Evolutionary conservation across 2,113 vertebrate species (phyloP).

Genomic region (Anguilla japonica): DNA sequence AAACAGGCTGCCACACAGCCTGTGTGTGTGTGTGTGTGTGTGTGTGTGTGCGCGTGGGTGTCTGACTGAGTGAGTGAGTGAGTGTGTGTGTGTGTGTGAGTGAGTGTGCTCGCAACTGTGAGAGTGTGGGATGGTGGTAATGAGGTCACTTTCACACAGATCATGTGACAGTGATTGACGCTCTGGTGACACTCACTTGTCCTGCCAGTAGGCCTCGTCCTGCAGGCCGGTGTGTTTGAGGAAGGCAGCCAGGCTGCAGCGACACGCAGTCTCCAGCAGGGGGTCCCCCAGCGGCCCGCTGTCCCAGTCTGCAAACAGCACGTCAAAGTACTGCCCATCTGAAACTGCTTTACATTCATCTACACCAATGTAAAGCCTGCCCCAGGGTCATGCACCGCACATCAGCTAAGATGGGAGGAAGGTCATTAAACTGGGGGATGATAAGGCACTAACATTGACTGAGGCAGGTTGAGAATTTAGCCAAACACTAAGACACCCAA

Average conservation of each 20-base stretch:
- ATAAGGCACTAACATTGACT: not conserved
- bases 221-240: conserved; percentile 75
- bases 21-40: no score
- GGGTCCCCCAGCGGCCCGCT: conserved; percentile 56
- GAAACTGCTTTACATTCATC: no score
- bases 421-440: not conserved
- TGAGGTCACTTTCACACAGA: no score
- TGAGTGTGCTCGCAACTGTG: no score
- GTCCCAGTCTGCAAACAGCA: conserved; percentile 70
- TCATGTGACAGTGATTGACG: no score
- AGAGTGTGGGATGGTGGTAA: no score
- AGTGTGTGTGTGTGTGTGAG: no score
- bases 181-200: conserved; percentile 57
- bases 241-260: conserved; percentile 73
- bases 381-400: not conserved
- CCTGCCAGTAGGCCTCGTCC: conserved; percentile 68
- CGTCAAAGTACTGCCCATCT: not conserved
- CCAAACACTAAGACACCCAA: not conserved
- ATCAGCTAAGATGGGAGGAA: not conserved
- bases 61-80: no score
- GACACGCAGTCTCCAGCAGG: conserved; percentile 70
- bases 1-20: no score
- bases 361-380: no score
- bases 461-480: not conserved
- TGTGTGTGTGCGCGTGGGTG: no score